Base-by-base conservation (phyloP, 2,888 invertebrate genomes). In the Melinaea marsaeus region DNA sequence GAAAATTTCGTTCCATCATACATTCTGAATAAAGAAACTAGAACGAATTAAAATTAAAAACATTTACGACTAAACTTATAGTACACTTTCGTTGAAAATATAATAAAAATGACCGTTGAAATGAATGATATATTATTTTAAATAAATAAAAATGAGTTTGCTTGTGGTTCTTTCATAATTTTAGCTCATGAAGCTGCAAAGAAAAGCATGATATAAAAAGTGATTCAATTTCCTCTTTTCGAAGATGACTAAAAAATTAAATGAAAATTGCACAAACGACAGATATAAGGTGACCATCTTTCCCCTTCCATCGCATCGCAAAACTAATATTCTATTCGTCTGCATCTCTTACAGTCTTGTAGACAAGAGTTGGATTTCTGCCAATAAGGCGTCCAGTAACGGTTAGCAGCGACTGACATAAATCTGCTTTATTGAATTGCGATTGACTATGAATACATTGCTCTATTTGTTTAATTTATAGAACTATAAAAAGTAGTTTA, bases 361-460 rank as follows among this genome's bases (percentile, higher is more conserved):
- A 51, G 32, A 51, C 51, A 51, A 51, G 51, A 13, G 35, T 46
- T 69, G 67, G 67, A 67, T 37, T 62, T 33, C 61, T 65, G 69
- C 69, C 67, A 67, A 67, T 65, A 64, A 62, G 57, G 62, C 65
- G 64, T 65, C 62, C 55, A 59, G 57, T 62, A 62, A 60, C 62
- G 60, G 62, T 66, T 64, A 66, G 65, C 64, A 62, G 61, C 63
- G 64, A 58, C 65, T 64, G 67, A 69, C 62, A 66, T 64, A 67
- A 69, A 69, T 69, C 65, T 65, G 56, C 59, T 64, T 69, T 66
- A 67, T 69, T 64, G 67, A 67, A 67, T 67, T 67, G 67, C 65
- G 62, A 69, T 69, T 67, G 62, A 61, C 67, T 69, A 54, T 61
- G 51, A 51, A 13, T 51, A 32, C 9, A 51, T 32, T 32, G 4